Evolutionary conservation across 1,140 invertebrate genomes (phyloP), one percentile per base, ranked within the genome.

Genomic region (Copidosoma floridanum): DNA sequence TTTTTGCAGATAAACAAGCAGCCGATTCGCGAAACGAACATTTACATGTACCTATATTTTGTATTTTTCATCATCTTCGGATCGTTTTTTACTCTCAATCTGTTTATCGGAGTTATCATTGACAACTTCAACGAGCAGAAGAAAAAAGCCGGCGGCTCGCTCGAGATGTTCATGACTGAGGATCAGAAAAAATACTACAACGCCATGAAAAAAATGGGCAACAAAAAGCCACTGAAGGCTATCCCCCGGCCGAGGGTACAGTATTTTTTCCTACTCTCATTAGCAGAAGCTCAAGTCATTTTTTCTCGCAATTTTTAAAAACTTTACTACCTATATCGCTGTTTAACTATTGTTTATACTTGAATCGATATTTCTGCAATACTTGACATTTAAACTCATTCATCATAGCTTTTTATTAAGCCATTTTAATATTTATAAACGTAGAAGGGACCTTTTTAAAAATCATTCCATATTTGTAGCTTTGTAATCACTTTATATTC

Each of bases 131-230:
- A 99, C 81, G 94, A 97, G 82, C 96, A 98, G 81, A 99, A 99
- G 86, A 98, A 98, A 83, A 98, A 98, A 84, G 92, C 93, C 71
- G 97, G 97, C 73, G 96, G 95, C 67, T 98, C 95, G 65, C 84
- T 99, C 46, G 96, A 98, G 81, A 96, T 98, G 94, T 98, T 99
- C 85, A 98, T 99, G 96, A 98, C 96, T 66, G 96, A 99, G 81
- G 95, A 98, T 83, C 97, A 99, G 82, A 99, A 98, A 86, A 99
- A 98, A 83, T 99, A 99, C 82, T 99, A 98, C 84, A 97, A 97
- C 81, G 96, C 96, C 54, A 99, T 99, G 97, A 99, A 99, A 82
- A 97, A 98, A 83, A 98, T 99, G 94, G 93, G 94, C 66, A 95
- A 92, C 35, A 98, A 98, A 80, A 95, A 97, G 81, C 97, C 96